Evolutionary conservation across 2,888 invertebrate species (phyloP).

Genomic region (Hydriomena furcata): DNA sequence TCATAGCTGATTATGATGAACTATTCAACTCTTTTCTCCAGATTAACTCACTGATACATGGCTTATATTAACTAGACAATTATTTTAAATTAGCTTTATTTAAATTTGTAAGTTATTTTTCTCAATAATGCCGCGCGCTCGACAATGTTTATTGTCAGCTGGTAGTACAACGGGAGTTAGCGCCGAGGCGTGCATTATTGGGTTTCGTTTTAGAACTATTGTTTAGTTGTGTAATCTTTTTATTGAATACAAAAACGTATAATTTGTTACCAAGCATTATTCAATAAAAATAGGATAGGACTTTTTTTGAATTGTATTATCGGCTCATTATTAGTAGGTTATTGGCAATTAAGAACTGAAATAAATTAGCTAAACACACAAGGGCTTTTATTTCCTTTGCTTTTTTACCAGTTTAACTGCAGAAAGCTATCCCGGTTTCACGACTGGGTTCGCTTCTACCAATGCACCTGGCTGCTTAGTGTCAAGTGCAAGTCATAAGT

Average conservation of each 20-base stretch:
- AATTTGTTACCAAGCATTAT: constrained; percentile 83
- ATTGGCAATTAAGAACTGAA: constrained; percentile 84
- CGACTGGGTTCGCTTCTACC: too few species aligned
- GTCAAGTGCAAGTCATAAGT: too few species aligned
- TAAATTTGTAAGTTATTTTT: constrained; percentile 76
- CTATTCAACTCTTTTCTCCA: constrained; percentile 47
- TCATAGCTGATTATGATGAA: constrained; percentile 42
- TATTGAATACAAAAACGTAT: constrained; percentile 79
- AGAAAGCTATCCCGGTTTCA: too few species aligned
- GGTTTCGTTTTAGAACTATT: constrained; percentile 69
- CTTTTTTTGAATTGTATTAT: constrained; percentile 82
- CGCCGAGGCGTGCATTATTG: constrained; percentile 62
- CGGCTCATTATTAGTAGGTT: constrained; percentile 82
- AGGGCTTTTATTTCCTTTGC: constrained; percentile 42
- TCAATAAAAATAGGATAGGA: constrained; percentile 79
- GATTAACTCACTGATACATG: constrained; percentile 66
- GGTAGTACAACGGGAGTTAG: constrained; percentile 39
- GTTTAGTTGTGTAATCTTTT: constrained; percentile 74
- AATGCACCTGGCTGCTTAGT: too few species aligned
- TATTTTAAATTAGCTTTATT: constrained; percentile 73
- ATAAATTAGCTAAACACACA: constrained; percentile 80
- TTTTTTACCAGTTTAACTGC: neutral
- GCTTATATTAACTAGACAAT: constrained; percentile 64
- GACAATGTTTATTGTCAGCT: constrained; percentile 30
- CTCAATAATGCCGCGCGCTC: constrained; percentile 59